Percentiles rank a stretch among this genome's conserved stretches.
Conservation (phyloP, 2,888 invertebrate species). For the Keiferia lycopersicella region DNA sequence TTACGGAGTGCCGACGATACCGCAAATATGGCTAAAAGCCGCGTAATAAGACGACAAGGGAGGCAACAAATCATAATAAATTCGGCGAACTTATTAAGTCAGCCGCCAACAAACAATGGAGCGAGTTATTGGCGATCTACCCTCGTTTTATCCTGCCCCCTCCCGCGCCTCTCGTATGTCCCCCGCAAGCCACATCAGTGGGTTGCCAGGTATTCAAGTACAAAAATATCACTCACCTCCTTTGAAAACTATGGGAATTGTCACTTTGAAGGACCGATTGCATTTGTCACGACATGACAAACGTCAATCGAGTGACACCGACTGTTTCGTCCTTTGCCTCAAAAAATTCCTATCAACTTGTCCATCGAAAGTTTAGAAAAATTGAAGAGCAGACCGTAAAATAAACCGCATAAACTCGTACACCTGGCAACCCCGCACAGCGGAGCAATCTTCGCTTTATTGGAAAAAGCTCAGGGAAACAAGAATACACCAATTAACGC, state of each 20-base stretch:
- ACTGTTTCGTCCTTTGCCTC: too few species aligned
- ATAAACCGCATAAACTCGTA: too few species aligned
- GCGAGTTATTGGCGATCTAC: conserved; percentile 77
- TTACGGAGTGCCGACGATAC: conserved; percentile 42
- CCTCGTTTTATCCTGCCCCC: conserved; percentile 68
- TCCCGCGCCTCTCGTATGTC: conserved; percentile 43
- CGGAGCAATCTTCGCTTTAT: conserved; percentile 72
- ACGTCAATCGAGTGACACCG: too few species aligned
- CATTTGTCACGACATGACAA: too few species aligned
- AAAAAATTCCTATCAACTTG: too few species aligned
- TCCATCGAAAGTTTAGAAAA: too few species aligned
- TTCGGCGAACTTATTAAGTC: conserved; percentile 79
- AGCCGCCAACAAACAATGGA: conserved; percentile 78
- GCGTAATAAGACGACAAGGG: conserved; percentile 72
- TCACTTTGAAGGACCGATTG: too few species aligned
- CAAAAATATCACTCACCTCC: too few species aligned
- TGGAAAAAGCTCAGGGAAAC: conserved; percentile 71
- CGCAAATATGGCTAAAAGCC: conserved; percentile 60
- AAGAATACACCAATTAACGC: conserved; percentile 73
- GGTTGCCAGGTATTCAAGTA: too few species aligned
- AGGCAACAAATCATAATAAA: conserved; percentile 79
- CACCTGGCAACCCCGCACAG: conserved; percentile 42
- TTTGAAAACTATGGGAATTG: too few species aligned
- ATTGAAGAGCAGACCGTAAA: too few species aligned
- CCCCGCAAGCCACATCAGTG: conserved; percentile 42